phyloP scores from a whole-genome alignment of 1,140 invertebrate genomes.

The Drosophila arawakana region DNA sequence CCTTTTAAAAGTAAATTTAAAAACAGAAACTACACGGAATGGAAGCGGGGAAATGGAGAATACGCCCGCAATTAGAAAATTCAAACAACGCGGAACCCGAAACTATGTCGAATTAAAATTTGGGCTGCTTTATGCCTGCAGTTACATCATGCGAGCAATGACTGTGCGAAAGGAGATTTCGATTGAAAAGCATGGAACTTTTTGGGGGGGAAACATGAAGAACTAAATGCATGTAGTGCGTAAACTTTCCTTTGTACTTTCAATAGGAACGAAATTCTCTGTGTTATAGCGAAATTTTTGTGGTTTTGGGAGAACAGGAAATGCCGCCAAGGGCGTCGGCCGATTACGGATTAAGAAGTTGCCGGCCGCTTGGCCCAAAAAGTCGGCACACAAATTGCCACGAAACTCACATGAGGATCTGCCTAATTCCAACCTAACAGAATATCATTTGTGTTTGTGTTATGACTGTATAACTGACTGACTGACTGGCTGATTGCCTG shows the following conservation, averaged over 20 bases:
- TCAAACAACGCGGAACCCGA: constrained; percentile 19
- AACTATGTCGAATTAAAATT: constrained; percentile 34
- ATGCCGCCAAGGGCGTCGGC: constrained; percentile 10
- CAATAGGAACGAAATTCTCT: constrained; percentile 1
- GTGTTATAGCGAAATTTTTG: constrained; percentile 10
- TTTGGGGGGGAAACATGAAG: neutral
- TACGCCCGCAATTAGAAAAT: constrained; percentile 19
- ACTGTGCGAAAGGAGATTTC: neutral
- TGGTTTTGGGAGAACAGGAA: constrained; percentile 1
- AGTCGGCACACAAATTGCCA: constrained; percentile 14
- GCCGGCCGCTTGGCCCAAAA: constrained; percentile 11
- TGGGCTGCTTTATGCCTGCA: constrained; percentile 21
- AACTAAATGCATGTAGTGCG: constrained; percentile 1
- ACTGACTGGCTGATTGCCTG: neutral
- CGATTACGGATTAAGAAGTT: constrained; percentile 20
- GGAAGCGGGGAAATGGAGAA: constrained; percentile 34
- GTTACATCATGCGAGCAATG: constrained; percentile 59
- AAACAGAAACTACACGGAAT: constrained; percentile 3
- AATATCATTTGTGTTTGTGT: constrained; percentile 2
- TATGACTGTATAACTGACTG: constrained; percentile 4
- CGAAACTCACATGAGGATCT: neutral
- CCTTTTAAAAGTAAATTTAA: constrained; percentile 24
- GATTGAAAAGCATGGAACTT: neutral
- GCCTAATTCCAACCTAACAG: too few species aligned
- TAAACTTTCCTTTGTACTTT: constrained; percentile 8